Evolutionary conservation across 2,888 invertebrate genomes (phyloP).

Genomic region (Papilio demoleus): DNA sequence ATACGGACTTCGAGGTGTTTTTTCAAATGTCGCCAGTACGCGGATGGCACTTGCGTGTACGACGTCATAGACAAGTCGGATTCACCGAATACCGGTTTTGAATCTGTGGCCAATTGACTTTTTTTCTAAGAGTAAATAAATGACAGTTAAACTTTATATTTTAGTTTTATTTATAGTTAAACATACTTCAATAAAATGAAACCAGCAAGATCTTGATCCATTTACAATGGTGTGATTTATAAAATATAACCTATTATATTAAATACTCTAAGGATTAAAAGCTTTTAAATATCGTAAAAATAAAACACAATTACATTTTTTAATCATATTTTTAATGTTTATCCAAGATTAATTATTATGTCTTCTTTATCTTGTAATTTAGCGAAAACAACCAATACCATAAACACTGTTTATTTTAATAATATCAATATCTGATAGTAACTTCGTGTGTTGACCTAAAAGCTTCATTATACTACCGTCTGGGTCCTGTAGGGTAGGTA

Average conservation of each 20-base stretch:
- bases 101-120: conserved; percentile 29
- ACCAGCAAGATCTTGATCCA: too few relatives aligned
- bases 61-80: conserved; percentile 70
- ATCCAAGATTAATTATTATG: conserved; percentile 17
- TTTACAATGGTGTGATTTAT: too few relatives aligned
- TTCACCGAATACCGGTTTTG: conserved; percentile 7
- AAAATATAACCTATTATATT: too few relatives aligned
- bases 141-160: not conserved
- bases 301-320: conserved; percentile 7
- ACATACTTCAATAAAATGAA: too few relatives aligned
- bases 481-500: conserved; percentile 61
- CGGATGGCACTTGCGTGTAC: conserved; percentile 53
- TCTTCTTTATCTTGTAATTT: conserved; percentile 17
- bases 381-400: conserved; percentile 59
- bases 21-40: conserved; percentile 57
- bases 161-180: not conserved
- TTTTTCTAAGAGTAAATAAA: conserved; percentile 35
- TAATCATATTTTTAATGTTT: conserved; percentile 3
- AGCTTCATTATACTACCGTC: conserved; percentile 66
- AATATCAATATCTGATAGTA: conserved; percentile 66
- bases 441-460: conserved; percentile 62
- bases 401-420: conserved; percentile 75
- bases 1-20: conserved; percentile 69
- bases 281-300: too few relatives aligned
- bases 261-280: too few relatives aligned